phyloP scores from a whole-genome alignment of 2,797 vertebrate species.

The Thamnophis elegans region DNA sequence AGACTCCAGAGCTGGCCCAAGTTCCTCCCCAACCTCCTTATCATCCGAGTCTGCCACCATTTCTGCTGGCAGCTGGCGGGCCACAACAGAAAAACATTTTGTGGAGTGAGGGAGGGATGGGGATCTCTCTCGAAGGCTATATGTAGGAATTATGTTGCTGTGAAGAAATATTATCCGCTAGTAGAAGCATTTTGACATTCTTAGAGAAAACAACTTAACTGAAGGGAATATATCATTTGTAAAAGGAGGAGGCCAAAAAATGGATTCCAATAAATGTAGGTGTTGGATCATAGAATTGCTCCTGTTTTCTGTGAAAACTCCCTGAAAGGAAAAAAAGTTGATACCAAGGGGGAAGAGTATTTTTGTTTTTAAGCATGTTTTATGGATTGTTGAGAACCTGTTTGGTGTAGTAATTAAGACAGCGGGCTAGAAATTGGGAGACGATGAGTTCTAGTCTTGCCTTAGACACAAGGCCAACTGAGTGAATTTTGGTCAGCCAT shows the following conservation, averaged over 20 bases:
- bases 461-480: background rate
- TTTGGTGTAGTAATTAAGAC: background rate
- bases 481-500: background rate
- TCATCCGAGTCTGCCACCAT: no score
- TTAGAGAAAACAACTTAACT: background rate
- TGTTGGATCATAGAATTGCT: background rate
- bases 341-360: background rate
- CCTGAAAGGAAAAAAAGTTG: background rate
- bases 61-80: no score
- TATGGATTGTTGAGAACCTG: background rate
- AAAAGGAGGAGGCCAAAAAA: background rate
- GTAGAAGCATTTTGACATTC: background rate
- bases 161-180: background rate
- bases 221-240: background rate
- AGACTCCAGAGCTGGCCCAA: no score
- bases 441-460: background rate
- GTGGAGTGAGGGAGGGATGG: background rate
- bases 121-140: background rate
- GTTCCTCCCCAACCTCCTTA: no score
- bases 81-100: background rate
- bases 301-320: background rate
- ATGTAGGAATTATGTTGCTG: background rate
- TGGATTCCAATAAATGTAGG: background rate
- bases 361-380: background rate
- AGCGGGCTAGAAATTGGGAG: background rate